These are phyloP conservation scores for Chymomyza fuscimana DNA, from an alignment of 2,888 invertebrate genomes.

Conservation along the genomic window DNA sequence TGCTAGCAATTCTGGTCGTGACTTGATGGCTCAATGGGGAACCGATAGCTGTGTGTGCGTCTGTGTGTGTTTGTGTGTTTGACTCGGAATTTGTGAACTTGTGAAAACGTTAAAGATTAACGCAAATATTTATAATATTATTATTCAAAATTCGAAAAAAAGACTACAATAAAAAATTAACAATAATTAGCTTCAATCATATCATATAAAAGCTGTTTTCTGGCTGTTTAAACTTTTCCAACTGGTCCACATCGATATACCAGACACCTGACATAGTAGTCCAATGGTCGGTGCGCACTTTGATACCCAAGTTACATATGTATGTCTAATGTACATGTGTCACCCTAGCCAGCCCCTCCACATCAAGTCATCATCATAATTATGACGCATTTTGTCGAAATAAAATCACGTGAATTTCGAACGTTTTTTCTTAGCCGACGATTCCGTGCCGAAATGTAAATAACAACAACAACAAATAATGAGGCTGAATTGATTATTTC, in stretches of 20 bases:
- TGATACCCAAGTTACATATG: background rate
- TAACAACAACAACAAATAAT: constrained; percentile 27
- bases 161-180: constrained; percentile 45
- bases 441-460: background rate
- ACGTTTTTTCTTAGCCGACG: constrained; percentile 19
- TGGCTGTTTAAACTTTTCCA: background rate
- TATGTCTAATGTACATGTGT: background rate
- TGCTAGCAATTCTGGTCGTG: constrained; percentile 39
- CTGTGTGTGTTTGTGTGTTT: too few relatives aligned
- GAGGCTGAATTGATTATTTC: constrained; percentile 48
- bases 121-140: constrained; percentile 50
- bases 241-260: constrained; percentile 13
- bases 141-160: constrained; percentile 16
- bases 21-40: too few relatives aligned
- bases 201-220: background rate
- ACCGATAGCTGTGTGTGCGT: constrained; percentile 19
- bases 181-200: constrained; percentile 59
- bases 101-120: constrained; percentile 68
- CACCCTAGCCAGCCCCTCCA: background rate
- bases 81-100: constrained; percentile 41
- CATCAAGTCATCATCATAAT: constrained; percentile 16
- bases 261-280: constrained; percentile 3
- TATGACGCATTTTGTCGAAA: constrained; percentile 47
- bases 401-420: constrained; percentile 65
- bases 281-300: background rate